Evolutionary conservation across 2,113 vertebrate genomes (phyloP).

Genomic region (Herpetotheres cachinnans): DNA sequence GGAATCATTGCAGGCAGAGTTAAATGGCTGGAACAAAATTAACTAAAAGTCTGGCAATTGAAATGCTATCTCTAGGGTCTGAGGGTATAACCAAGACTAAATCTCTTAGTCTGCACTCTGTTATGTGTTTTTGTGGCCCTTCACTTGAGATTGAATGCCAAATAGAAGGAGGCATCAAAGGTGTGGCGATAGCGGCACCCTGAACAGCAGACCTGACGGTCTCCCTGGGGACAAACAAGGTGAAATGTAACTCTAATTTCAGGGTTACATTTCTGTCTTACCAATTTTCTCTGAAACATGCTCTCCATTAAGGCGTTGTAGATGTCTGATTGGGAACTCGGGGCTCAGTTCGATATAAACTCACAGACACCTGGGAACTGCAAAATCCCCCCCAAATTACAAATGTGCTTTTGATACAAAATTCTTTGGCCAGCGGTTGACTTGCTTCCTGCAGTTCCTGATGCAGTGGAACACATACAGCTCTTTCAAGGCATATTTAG

Average conservation of each 20-base stretch:
- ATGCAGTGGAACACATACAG: background rate
- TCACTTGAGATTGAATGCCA: background rate
- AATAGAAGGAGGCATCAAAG: background rate
- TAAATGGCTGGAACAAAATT: background rate
- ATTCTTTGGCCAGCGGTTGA: background rate
- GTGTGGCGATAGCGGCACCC: background rate
- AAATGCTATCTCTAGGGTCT: background rate
- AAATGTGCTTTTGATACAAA: background rate
- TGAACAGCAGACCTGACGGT: background rate
- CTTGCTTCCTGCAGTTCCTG: background rate
- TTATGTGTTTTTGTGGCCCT: background rate
- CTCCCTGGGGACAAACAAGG: background rate
- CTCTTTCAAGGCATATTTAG: background rate
- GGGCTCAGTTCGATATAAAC: background rate
- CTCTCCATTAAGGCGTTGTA: accelerated
- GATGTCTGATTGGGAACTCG: background rate
- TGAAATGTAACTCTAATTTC: background rate
- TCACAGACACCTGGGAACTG: background rate
- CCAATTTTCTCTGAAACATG: background rate
- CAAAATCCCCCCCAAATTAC: background rate
- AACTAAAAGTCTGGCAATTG: background rate
- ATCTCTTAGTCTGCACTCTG: background rate
- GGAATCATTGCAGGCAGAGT: background rate
- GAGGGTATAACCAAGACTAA: background rate
- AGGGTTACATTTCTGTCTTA: background rate